These are phyloP conservation scores for Pitangus sulphuratus DNA, from an alignment of 2,797 vertebrate genomes.

Conservation along the genomic window DNA sequence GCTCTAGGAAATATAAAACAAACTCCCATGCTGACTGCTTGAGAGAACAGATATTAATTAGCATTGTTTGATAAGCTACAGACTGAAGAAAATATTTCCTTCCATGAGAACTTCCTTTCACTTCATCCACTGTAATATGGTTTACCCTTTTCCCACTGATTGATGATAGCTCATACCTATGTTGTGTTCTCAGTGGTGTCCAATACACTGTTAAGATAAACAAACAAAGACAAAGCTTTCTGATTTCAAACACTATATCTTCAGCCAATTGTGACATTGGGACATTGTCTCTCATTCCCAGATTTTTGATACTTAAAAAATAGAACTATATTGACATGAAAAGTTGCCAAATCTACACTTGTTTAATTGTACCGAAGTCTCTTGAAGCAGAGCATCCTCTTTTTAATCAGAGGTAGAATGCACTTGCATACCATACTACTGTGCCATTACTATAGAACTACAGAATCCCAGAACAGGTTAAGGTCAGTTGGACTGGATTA, in stretches of 20 bases:
- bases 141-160: neutral
- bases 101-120: neutral
- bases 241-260: neutral
- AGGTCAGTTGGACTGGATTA: neutral
- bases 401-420: neutral
- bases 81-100: neutral
- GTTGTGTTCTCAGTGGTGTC: neutral
- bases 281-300: neutral
- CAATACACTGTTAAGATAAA: neutral
- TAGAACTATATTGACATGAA: accelerated
- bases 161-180: neutral
- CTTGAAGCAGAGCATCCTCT: neutral
- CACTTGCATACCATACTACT: accelerated
- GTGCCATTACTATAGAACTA: accelerated
- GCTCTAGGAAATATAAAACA: neutral
- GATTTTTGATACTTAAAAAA: neutral
- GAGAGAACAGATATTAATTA: neutral
- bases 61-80: neutral
- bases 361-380: neutral
- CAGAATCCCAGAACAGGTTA: neutral
- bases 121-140: neutral
- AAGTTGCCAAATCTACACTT: neutral
- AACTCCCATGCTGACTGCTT: neutral
- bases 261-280: neutral
- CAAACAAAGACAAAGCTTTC: neutral